Percentiles rank a stretch among this genome's conserved stretches.
Conservation (phyloP, 2,797 vertebrate genomes). For the Sphenodon punctatus region DNA sequence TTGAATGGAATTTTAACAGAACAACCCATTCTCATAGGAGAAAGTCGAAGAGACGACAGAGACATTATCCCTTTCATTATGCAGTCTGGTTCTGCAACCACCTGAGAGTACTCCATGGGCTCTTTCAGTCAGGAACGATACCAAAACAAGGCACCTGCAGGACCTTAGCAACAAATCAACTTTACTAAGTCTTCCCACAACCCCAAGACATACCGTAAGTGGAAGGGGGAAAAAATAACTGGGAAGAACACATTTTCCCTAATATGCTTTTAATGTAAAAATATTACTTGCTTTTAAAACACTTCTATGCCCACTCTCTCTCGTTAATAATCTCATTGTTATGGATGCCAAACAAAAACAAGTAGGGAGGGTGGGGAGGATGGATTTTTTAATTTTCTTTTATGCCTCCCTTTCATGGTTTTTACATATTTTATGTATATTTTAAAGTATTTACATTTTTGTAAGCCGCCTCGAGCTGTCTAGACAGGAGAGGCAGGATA, state of each 20-base stretch:
- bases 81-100: constrained; percentile 13
- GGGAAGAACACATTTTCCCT: accelerated
- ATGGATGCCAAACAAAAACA: neutral
- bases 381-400: too few species aligned
- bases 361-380: too few species aligned
- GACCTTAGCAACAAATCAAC: neutral
- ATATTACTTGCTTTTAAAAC: neutral
- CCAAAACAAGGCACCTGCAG: neutral
- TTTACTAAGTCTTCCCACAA: neutral
- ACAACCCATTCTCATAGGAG: constrained; percentile 19
- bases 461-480: too few species aligned
- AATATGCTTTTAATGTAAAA: neutral
- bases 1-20: constrained; percentile 67
- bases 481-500: too few species aligned
- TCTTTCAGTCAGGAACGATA: neutral
- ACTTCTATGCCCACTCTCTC: neutral
- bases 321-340: neutral
- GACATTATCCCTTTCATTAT: constrained; percentile 34
- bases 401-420: too few species aligned
- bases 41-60: constrained; percentile 9
- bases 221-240: neutral
- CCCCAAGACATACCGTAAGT: neutral
- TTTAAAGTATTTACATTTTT: too few species aligned
- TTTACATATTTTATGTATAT: too few species aligned
- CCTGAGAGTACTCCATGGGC: neutral